Conservation (phyloP, 2,888 invertebrate genomes). For the Dione vanillae region DNA sequence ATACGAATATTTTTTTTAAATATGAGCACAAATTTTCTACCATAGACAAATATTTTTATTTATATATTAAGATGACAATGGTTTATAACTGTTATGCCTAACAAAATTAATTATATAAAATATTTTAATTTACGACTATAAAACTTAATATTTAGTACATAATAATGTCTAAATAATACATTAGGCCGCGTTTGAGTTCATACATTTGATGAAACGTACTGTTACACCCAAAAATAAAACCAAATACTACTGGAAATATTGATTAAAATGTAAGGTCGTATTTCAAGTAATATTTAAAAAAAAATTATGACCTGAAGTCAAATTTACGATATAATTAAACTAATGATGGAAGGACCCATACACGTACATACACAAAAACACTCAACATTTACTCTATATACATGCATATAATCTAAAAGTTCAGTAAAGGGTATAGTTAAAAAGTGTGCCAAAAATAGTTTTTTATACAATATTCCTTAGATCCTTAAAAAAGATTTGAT, state of each 20-base stretch:
- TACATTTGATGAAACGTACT: neutral
- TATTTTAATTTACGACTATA: neutral
- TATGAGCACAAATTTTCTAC: slow-evolving; percentile 4
- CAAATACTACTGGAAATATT: too few species aligned
- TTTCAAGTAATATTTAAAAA: too few species aligned
- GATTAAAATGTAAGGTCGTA: too few species aligned
- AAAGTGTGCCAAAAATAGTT: slow-evolving; percentile 39
- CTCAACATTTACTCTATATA: slow-evolving; percentile 10
- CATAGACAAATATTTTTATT: neutral
- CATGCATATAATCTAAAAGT: slow-evolving; percentile 12
- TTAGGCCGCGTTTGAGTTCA: slow-evolving; percentile 6
- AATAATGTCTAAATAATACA: neutral
- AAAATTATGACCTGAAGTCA: too few species aligned
- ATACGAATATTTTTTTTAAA: neutral
- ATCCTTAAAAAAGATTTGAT: neutral
- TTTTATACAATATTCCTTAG: slow-evolving; percentile 10
- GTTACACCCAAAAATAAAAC: too few species aligned
- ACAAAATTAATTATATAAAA: neutral
- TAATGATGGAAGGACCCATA: slow-evolving; percentile 2
- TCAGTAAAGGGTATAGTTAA: slow-evolving; percentile 23
- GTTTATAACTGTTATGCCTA: neutral
- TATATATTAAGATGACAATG: neutral
- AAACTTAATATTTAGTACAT: neutral
- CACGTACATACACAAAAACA: slow-evolving; percentile 8
- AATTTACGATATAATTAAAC: too few species aligned